These are phyloP conservation scores for Trachelus troglodyta DNA, from an alignment of 2,888 invertebrate genomes.

Conservation along the genomic window DNA sequence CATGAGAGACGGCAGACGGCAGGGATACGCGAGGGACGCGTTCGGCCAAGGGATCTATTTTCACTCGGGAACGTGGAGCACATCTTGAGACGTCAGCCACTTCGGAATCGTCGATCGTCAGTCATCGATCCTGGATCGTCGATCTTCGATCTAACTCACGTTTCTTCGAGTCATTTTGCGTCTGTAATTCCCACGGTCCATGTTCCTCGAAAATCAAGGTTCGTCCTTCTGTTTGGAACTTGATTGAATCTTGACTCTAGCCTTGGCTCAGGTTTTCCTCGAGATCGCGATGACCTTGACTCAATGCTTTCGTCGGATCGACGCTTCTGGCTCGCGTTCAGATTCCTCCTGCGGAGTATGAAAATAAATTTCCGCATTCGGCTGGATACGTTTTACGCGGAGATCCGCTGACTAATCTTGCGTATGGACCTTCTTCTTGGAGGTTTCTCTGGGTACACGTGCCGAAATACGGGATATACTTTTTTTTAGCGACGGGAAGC, in stretches of 20 bases:
- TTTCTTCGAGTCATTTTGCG: neutral
- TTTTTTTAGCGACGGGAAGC: neutral
- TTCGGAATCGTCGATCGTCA: neutral
- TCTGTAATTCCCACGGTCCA: neutral
- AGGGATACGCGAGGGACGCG: neutral
- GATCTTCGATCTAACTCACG: neutral
- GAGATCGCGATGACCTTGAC: neutral
- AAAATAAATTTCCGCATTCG: constrained; percentile 6
- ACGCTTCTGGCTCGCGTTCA: constrained; percentile 10
- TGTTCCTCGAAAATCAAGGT: neutral
- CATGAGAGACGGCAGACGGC: neutral
- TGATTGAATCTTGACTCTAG: neutral
- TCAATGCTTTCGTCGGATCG: constrained; percentile 5
- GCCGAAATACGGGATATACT: neutral
- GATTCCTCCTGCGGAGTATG: constrained; percentile 2
- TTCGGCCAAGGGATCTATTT: neutral
- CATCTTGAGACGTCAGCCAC: neutral
- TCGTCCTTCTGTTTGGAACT: neutral
- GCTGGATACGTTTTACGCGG: neutral
- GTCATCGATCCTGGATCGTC: neutral
- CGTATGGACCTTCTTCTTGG: neutral
- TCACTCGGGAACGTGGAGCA: neutral
- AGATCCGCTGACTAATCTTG: neutral
- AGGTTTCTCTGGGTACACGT: neutral
- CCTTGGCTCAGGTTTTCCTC: neutral